These are phyloP conservation scores for Ammodramus savannarum DNA, from an alignment of 2,113 vertebrate species.

Conservation along the genomic window DNA sequence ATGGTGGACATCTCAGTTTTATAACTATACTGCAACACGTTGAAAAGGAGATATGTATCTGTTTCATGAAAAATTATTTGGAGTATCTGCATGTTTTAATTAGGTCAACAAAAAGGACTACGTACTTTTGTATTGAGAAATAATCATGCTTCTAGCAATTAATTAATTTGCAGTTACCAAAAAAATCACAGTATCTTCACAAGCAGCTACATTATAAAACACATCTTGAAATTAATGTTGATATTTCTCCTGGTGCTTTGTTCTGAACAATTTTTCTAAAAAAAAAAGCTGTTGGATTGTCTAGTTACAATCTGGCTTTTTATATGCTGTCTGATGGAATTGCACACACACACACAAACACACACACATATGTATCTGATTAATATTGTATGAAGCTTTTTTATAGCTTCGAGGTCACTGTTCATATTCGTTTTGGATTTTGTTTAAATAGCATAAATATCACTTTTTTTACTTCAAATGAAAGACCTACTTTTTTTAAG, in stretches of 20 bases:
- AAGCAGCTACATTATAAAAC: background rate
- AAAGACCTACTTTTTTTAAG: background rate
- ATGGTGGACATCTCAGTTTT: background rate
- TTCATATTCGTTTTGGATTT: background rate
- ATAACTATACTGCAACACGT: rapidly evolving
- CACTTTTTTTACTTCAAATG: background rate
- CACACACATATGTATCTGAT: background rate
- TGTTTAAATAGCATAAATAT: background rate
- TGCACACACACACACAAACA: background rate
- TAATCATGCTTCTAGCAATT: background rate
- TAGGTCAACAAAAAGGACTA: background rate
- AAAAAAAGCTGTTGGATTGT: background rate
- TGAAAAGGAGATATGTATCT: background rate
- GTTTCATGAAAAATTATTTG: background rate
- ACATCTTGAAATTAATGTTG: background rate
- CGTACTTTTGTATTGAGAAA: background rate
- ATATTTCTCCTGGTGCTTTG: background rate
- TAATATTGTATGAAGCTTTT: background rate
- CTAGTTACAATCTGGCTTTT: background rate
- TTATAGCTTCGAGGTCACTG: background rate
- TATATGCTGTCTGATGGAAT: background rate
- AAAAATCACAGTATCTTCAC: background rate
- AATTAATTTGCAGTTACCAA: background rate
- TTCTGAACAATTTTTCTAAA: background rate
- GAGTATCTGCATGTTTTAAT: background rate